Percentiles rank a stretch among this genome's conserved stretches.
phyloP scores from a whole-genome alignment of 2,888 invertebrate species.

The Coremacera marginata region DNA sequence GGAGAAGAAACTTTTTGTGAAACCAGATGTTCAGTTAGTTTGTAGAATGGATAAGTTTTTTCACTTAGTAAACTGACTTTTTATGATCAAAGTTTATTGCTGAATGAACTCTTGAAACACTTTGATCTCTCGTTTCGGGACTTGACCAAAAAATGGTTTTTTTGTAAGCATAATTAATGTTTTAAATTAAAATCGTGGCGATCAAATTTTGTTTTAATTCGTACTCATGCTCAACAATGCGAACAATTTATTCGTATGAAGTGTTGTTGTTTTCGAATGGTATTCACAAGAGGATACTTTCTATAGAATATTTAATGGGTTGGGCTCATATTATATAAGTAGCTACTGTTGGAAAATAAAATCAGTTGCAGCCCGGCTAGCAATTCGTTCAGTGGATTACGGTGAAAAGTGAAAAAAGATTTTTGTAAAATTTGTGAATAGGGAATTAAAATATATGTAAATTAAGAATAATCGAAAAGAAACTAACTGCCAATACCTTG shows the following conservation, averaged over 20 bases:
- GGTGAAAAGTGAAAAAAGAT: slow-evolving; percentile 25
- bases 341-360: slow-evolving; percentile 44
- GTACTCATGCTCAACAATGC: too few species aligned
- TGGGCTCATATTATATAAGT: slow-evolving; percentile 55
- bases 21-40: too few species aligned
- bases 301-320: slow-evolving; percentile 57
- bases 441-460: background rate
- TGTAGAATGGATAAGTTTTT: too few species aligned
- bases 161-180: background rate
- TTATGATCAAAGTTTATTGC: too few species aligned
- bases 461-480: background rate
- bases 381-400: slow-evolving; percentile 56
- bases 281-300: slow-evolving; percentile 38
- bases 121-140: background rate
- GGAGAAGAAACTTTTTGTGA: too few species aligned
- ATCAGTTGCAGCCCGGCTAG: slow-evolving; percentile 61
- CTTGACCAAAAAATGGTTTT: background rate
- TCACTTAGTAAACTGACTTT: too few species aligned
- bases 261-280: background rate
- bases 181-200: background rate
- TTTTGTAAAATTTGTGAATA: background rate
- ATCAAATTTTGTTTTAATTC: background rate
- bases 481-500: background rate
- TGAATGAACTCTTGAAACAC: background rate
- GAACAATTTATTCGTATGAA: background rate